Evolutionary conservation across 1,140 invertebrate species (phyloP).

Genomic region (Nylanderia fulva): DNA sequence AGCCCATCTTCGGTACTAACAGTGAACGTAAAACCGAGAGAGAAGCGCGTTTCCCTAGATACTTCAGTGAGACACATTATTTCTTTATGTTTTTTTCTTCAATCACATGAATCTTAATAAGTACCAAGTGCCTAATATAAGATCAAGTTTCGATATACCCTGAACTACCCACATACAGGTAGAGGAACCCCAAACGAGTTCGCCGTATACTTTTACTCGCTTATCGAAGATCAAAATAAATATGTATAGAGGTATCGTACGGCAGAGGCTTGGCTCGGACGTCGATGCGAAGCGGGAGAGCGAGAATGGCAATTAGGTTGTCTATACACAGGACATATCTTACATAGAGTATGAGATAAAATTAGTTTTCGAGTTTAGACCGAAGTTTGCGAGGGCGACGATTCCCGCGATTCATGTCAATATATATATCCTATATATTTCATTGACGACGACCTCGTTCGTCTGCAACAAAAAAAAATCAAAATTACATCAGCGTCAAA

Average conservation of each 20-base stretch:
- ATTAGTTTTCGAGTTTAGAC: conserved; percentile 72
- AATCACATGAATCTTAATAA: conserved; percentile 77
- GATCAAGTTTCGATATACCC: conserved; percentile 73
- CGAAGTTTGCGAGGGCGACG: conserved; percentile 62
- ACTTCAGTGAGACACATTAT: conserved; percentile 63
- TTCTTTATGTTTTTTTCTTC: conserved; percentile 52
- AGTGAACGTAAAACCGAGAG: conserved; percentile 62
- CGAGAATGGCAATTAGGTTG: conserved; percentile 69
- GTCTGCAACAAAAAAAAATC: conserved; percentile 63
- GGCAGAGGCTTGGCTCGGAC: conserved; percentile 70
- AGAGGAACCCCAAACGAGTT: conserved; percentile 67
- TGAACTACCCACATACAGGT: conserved; percentile 69
- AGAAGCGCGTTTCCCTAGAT: conserved; percentile 57
- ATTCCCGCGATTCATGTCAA: conserved; percentile 49
- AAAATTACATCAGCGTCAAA: neutral
- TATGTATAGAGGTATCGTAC: conserved; percentile 67
- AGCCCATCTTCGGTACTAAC: conserved; percentile 68
- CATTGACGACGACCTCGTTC: conserved; percentile 48
- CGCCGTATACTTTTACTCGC: conserved; percentile 70
- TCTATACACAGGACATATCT: conserved; percentile 76
- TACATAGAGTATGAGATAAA: conserved; percentile 75
- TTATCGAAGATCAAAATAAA: conserved; percentile 71
- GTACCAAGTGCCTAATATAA: conserved; percentile 74
- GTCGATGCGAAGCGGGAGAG: conserved; percentile 69
- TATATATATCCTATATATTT: conserved; percentile 60